These are phyloP conservation scores for Pandemis corylana DNA, from an alignment of 2,888 invertebrate genomes.

Conservation along the genomic window DNA sequence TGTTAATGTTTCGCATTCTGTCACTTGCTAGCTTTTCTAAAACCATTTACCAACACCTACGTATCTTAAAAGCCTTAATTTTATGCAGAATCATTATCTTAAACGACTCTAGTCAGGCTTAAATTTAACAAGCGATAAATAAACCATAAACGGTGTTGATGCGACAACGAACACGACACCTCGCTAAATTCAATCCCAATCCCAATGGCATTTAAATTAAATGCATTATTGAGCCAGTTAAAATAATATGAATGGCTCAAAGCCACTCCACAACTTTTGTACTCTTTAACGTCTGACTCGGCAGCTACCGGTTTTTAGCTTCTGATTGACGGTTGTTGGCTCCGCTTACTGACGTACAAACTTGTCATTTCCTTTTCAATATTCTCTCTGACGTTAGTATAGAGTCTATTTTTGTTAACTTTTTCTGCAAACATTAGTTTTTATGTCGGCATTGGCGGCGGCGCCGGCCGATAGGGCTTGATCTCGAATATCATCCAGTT, in stretches of 20 bases:
- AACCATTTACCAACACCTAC: conserved; percentile 3
- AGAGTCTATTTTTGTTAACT: conserved; percentile 52
- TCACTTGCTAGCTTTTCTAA: conserved; percentile 11
- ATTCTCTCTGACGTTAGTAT: conserved; percentile 46
- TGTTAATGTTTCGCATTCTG: not conserved
- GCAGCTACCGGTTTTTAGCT: conserved; percentile 84
- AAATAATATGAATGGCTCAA: conserved; percentile 49
- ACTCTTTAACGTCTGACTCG: conserved; percentile 77
- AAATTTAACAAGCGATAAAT: conserved; percentile 39
- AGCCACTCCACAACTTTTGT: conserved; percentile 74
- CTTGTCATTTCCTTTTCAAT: conserved; percentile 48
- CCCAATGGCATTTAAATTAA: conserved; percentile 34
- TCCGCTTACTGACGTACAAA: conserved; percentile 70
- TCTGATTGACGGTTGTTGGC: conserved; percentile 84
- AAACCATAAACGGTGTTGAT: conserved; percentile 37
- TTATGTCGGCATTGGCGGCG: conserved; percentile 70
- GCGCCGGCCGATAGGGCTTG: conserved; percentile 78
- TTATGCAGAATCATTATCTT: conserved; percentile 33
- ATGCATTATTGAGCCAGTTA: conserved; percentile 41
- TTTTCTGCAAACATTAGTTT: conserved; percentile 41
- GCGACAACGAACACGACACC: conserved; percentile 32
- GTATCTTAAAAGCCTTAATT: conserved; percentile 11
- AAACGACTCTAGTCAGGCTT: conserved; percentile 29
- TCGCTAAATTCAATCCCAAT: conserved; percentile 26
- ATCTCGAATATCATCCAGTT: conserved; percentile 84